Evolutionary conservation across 2,888 invertebrate genomes (phyloP).

Genomic region (Volucella bombylans): DNA sequence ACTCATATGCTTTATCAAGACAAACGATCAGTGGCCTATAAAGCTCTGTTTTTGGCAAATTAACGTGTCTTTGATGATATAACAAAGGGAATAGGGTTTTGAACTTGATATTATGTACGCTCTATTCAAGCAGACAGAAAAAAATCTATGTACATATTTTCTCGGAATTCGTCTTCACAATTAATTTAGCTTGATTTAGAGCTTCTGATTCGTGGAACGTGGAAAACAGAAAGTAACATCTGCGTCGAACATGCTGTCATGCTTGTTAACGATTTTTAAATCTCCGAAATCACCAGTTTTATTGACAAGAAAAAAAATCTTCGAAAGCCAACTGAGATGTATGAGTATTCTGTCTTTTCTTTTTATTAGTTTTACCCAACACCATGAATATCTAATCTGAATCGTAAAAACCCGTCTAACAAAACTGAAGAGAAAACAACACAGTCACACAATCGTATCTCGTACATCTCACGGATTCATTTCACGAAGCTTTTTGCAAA

Average conservation of each 20-base stretch:
- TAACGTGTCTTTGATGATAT: too few species aligned
- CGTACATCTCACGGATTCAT: conserved; percentile 37
- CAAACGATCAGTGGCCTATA: too few species aligned
- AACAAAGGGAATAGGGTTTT: too few species aligned
- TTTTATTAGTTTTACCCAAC: neutral
- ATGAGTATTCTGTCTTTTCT: neutral
- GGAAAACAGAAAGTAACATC: too few species aligned
- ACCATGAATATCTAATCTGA: neutral
- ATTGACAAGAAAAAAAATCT: conserved; percentile 36
- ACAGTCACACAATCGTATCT: too few species aligned
- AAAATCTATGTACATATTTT: too few species aligned
- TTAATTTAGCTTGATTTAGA: neutral
- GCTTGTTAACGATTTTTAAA: conserved; percentile 13
- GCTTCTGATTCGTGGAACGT: neutral
- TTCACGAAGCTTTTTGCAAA: conserved; percentile 45
- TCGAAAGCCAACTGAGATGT: neutral
- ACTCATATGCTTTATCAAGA: too few species aligned
- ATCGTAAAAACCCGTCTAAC: neutral
- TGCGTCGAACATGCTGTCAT: conserved; percentile 17
- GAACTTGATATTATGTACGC: too few species aligned
- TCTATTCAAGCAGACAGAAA: too few species aligned
- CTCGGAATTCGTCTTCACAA: too few species aligned
- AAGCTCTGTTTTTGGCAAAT: too few species aligned
- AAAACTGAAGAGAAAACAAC: conserved; percentile 24
- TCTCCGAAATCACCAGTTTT: conserved; percentile 17